phyloP scores from a whole-genome alignment of 2,113 vertebrate species.

The Perca schrenkii region DNA sequence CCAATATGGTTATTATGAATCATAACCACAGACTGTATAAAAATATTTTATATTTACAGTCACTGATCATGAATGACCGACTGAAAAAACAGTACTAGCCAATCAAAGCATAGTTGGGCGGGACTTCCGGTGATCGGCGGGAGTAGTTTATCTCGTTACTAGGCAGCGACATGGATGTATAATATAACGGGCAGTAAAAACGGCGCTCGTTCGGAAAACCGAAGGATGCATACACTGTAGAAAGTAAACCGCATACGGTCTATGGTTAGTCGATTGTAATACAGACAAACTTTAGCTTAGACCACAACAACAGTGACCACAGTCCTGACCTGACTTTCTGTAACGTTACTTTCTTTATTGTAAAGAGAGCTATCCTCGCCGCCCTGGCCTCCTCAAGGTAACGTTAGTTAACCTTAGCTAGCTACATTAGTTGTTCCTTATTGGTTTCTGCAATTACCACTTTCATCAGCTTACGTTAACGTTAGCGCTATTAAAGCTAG shows the following conservation, averaged over 20 bases:
- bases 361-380: background rate
- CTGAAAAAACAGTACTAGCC: background rate
- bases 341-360: background rate
- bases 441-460: background rate
- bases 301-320: background rate
- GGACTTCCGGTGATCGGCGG: slow-evolving; percentile 7
- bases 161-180: slow-evolving; percentile 72
- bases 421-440: background rate
- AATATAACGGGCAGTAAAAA: slow-evolving; percentile 63
- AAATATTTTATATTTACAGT: too few relatives aligned
- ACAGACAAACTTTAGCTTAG: background rate
- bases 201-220: background rate
- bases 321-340: background rate
- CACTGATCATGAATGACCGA: too few relatives aligned
- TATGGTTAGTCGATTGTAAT: background rate
- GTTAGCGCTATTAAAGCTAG: background rate
- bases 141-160: slow-evolving; percentile 80
- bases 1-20: too few relatives aligned
- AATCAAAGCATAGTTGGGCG: background rate
- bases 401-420: background rate
- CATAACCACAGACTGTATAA: too few relatives aligned
- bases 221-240: background rate
- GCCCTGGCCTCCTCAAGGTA: slow-evolving; percentile 78
- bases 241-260: too few relatives aligned
- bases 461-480: background rate